Evolutionary conservation across 2,888 invertebrate species (phyloP).

Genomic region (Neoscelio sp.): DNA sequence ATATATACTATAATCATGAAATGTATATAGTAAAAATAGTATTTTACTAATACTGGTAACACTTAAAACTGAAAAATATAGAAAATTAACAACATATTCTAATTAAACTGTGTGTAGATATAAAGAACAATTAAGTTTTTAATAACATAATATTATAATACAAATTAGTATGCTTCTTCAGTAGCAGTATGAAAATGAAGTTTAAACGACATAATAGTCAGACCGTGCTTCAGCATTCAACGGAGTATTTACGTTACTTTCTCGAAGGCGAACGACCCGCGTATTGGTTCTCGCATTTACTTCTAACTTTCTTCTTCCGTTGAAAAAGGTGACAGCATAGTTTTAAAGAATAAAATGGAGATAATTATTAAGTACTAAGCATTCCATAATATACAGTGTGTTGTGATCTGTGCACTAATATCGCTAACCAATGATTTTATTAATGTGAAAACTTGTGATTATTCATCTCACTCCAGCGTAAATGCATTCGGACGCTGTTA

Average conservation of each 20-base stretch:
- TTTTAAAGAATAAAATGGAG: constrained; percentile 49
- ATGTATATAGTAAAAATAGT: too few species aligned
- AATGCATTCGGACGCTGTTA: neutral
- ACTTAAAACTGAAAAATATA: too few species aligned
- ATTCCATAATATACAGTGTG: constrained; percentile 41
- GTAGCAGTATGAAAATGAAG: constrained; percentile 22
- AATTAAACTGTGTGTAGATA: too few species aligned
- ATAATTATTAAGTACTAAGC: constrained; percentile 52
- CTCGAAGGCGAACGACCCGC: constrained; percentile 66
- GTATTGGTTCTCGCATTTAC: constrained; percentile 58
- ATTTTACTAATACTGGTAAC: too few species aligned
- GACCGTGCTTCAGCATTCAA: constrained; percentile 43
- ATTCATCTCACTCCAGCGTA: constrained; percentile 9
- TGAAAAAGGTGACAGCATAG: constrained; percentile 61
- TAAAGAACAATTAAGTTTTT: neutral
- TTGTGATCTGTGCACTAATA: constrained; percentile 33
- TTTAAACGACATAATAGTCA: constrained; percentile 48
- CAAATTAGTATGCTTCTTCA: constrained; percentile 7
- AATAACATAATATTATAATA: neutral
- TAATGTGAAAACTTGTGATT: constrained; percentile 56
- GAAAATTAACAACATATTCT: too few species aligned
- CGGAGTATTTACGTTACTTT: constrained; percentile 64
- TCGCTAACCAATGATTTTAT: constrained; percentile 30
- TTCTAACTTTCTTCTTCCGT: constrained; percentile 71
- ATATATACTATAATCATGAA: too few species aligned